Base-by-base conservation (phyloP, 2,888 invertebrate genomes). In the Ceratothoa steindachneri region DNA sequence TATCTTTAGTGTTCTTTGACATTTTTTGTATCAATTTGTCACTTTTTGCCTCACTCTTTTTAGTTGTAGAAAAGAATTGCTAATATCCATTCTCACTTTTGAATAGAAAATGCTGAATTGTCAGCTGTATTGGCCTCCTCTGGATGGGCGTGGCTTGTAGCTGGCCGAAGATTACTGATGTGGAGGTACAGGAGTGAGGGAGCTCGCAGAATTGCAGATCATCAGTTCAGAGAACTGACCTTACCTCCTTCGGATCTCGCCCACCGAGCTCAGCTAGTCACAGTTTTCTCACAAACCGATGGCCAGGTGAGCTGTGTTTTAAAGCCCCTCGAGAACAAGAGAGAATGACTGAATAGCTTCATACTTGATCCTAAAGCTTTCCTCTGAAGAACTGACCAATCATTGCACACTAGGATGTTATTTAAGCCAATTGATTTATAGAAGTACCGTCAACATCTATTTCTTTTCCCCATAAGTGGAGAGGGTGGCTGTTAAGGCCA, bases 171-270 rank as follows among this genome's bases (percentile, higher is more conserved):
- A 67, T 85, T 96, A 15, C 87, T 96, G 29, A 89, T 94, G 5
- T 97, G 97, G 97, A 82, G 83, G 66, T 85, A 84, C 81, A 84
- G 83, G 69, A 81, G 82, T 29, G 75, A 71, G 19, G 71, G 69
- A 0, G 15, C 67, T 9, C 30, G 73, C 0, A 74, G 80, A 65
- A 28, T 74, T 2, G 75, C 69, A 30, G 71, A 82, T 2, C 84
- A 83, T 71, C 90, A 91, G 64, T 95, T 95, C 81, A 88, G 93
- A 51, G 96, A 97, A 83, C 86, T 97, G 15, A 90, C 91, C 0
- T 84, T 97, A 53, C 96, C 96, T 0, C 93, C 95, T 80, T 95
- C 95, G 81, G 96, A 96, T 84, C 87, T 96, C 19, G 93, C 93
- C 0, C 96, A 97, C 84, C 90, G 92, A 82, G 93, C 96, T 0